Evolutionary conservation across 2,113 vertebrate genomes (phyloP).

Genomic region (Rhinoptilus africanus): DNA sequence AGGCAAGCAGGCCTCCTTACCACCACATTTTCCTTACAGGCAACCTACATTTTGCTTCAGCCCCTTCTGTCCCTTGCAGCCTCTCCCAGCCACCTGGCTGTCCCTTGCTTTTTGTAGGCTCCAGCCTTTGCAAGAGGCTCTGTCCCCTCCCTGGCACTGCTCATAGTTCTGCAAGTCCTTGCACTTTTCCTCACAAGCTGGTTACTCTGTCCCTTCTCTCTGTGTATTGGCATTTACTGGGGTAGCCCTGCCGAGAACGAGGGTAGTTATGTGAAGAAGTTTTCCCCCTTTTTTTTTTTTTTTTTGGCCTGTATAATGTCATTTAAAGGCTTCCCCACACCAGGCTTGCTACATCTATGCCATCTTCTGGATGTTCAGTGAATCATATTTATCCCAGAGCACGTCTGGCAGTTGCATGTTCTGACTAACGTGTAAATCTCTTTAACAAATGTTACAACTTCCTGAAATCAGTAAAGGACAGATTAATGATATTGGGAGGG

Average conservation of each 20-base stretch:
- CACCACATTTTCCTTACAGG: rapidly evolving
- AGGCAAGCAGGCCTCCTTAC: background rate
- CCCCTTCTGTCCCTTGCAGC: background rate
- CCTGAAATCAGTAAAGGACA: background rate
- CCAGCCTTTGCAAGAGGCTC: background rate
- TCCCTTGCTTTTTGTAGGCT: rapidly evolving
- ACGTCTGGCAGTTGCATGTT: background rate
- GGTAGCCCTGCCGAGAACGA: background rate
- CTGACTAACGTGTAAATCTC: background rate
- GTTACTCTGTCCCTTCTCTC: background rate
- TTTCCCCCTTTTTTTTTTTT: background rate
- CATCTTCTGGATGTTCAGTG: slow-evolving; percentile 57
- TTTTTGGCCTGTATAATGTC: background rate
- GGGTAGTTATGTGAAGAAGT: background rate
- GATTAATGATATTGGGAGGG: background rate
- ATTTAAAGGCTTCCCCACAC: background rate
- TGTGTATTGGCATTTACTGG: background rate
- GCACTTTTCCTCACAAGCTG: background rate
- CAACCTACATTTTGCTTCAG: background rate
- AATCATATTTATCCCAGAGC: background rate
- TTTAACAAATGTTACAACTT: background rate
- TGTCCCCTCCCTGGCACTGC: background rate
- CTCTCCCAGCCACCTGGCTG: rapidly evolving
- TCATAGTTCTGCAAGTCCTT: background rate
- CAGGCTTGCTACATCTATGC: slow-evolving; percentile 10